Evolutionary conservation across 2,113 vertebrate species (phyloP).

Genomic region (Vulpes vulpes): DNA sequence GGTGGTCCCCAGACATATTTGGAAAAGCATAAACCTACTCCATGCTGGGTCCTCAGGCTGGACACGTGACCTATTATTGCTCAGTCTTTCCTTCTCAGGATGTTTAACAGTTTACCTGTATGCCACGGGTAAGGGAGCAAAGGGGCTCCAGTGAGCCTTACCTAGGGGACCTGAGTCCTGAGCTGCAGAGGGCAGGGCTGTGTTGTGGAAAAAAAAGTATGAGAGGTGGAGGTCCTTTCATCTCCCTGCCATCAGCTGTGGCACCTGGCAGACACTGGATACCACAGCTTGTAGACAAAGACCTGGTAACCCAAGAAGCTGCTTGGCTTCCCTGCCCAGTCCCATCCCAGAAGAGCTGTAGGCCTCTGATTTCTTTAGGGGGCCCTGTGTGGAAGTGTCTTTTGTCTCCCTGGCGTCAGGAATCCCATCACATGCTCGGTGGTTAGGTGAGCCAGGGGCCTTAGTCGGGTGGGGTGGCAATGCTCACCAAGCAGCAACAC

Average conservation of each 20-base stretch:
- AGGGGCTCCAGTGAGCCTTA: not conserved
- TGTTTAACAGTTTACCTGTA: not conserved
- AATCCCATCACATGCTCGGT: slow-evolving; percentile 65
- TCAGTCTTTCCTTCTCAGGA: not conserved
- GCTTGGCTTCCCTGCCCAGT: slow-evolving; percentile 35
- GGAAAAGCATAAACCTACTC: not conserved
- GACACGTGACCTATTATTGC: not conserved
- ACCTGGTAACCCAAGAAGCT: slow-evolving; percentile 69
- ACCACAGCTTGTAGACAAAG: slow-evolving; percentile 65
- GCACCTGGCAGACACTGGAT: slow-evolving; percentile 79
- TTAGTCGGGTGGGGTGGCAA: not conserved
- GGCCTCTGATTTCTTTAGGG: slow-evolving; percentile 66
- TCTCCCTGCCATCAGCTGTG: slow-evolving; percentile 68
- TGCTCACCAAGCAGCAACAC: not conserved
- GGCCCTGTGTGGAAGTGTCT: slow-evolving; percentile 54
- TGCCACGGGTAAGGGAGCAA: not conserved
- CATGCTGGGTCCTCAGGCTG: not conserved
- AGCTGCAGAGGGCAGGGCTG: not conserved
- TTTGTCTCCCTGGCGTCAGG: slow-evolving; percentile 74
- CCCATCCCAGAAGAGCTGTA: not conserved
- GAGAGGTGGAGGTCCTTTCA: slow-evolving; percentile 62
- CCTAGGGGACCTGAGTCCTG: not conserved
- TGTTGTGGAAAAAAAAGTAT: not conserved
- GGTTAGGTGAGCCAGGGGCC: slow-evolving; percentile 60
- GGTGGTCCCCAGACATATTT: not conserved